Base-by-base conservation (phyloP, 2,888 invertebrate species). In the Syrphus vitripennis region DNA sequence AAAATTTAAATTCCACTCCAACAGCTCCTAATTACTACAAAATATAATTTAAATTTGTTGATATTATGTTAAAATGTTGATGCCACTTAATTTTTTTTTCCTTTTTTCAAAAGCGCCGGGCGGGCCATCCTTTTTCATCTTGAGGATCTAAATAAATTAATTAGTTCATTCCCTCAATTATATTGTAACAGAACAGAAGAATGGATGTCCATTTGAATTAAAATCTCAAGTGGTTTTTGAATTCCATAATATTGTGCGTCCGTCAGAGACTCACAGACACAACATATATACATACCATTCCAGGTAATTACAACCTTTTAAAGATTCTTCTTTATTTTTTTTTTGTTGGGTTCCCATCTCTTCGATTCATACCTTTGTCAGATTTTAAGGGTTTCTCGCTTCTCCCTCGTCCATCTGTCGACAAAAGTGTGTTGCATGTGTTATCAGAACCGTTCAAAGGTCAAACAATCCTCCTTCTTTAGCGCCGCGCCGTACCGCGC, bases 231-330 rank as follows among this genome's bases (percentile, higher is more conserved):
- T 77, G 55, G 53, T 86, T 81, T 82, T 84, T 37, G 72, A 76
- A 86, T 77, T 84, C 67, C 40, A 34, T 37, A 80, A 75, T 70
- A 67, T 65, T 71, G 80, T 75, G 61, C 24, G 74, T 55, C 83
- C 34, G 53, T 40, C 14, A 14, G 40, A 42, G n/a, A n/a, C n/a
- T n/a, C n/a, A n/a, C 61, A 42, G 40, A 42, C 26, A 21, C n/a
- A 1, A 34, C 50, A 59, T 5, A 50, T 9, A 57, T 61, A 72
- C 50, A 83, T n/a, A n/a, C 63, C 72, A 65, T 74, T 77, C 70
- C 63, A 78, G 82, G 86, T 86, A 86, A 86, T 86, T 86, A 86
- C 63, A 74, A 78, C 86, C 86, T 86, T 86, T 86, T 86, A 82
- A 72, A 24, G 69, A 71, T 48, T 61, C 26, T 21, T 37, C n/a